Conservation (phyloP, 2,113 vertebrate species). For the Zapus hudsonius region DNA sequence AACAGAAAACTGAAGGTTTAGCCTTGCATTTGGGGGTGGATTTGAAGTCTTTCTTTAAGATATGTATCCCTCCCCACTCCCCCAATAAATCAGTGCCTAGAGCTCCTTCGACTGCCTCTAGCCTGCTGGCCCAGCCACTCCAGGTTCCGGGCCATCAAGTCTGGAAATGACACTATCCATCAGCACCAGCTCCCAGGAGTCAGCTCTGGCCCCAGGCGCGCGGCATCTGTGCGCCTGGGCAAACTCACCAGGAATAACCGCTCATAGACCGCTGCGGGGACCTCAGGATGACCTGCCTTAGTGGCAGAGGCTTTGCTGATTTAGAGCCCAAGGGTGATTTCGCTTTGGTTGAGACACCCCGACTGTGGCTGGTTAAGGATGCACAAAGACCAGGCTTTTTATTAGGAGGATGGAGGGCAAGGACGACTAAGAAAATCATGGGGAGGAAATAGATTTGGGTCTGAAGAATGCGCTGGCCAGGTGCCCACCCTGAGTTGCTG, state of each 20-base stretch:
- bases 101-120: background rate
- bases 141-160: constrained; percentile 68
- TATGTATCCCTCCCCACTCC: no score
- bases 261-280: fast-evolving
- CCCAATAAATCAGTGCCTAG: no score
- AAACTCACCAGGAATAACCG: background rate
- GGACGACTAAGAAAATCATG: background rate
- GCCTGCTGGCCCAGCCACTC: background rate
- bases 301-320: background rate
- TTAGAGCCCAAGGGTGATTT: no score
- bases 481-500: fast-evolving
- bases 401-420: fast-evolving
- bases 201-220: background rate
- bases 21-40: background rate
- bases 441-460: background rate
- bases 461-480: fast-evolving
- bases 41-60: background rate
- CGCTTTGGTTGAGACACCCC: background rate
- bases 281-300: background rate
- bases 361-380: background rate
- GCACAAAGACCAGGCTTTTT: background rate
- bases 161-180: constrained; percentile 75
- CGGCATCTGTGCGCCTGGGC: constrained; percentile 45
- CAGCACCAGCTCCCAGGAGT: constrained; percentile 23
- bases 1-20: background rate